Evolutionary conservation across 2,113 vertebrate genomes (phyloP).

Genomic region (Eira barbara): DNA sequence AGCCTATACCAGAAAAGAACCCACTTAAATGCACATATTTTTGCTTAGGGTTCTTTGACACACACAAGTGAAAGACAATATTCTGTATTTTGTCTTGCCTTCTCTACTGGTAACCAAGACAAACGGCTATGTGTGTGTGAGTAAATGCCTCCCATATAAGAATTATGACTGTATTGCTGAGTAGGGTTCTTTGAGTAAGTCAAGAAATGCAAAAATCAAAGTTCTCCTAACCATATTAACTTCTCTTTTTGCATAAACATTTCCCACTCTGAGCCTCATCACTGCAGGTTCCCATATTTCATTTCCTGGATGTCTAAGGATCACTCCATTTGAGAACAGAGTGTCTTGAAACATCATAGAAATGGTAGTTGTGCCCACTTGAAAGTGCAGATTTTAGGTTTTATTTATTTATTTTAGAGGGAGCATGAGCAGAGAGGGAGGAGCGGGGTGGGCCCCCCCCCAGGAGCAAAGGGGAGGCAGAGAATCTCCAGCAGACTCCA

Average conservation of each 20-base stretch:
- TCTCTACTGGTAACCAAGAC: conserved; percentile 13
- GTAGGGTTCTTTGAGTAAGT: background rate
- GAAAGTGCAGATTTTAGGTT: background rate
- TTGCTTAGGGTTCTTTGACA: conserved; percentile 24
- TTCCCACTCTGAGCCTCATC: background rate
- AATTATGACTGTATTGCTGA: conserved; percentile 13
- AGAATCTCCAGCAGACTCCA: background rate
- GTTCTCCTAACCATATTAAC: background rate
- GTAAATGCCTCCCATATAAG: background rate
- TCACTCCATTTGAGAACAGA: background rate
- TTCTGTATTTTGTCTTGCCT: conserved; percentile 33
- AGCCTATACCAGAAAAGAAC: conserved; percentile 21
- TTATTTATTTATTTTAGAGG: background rate
- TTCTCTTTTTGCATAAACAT: background rate
- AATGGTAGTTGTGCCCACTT: background rate
- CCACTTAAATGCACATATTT: conserved; percentile 14
- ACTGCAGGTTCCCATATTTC: background rate
- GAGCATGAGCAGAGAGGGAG: background rate
- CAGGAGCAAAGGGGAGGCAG: background rate
- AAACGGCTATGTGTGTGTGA: background rate
- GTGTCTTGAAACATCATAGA: background rate
- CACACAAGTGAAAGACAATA: background rate
- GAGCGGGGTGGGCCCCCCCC: too few species aligned
- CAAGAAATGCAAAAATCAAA: conserved; percentile 1
- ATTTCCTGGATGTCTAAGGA: background rate